A percentile compares a stretch with the other conserved stretches of the same genome.
Evolutionary conservation across 2,888 invertebrate genomes (phyloP).

Genomic region (Alviniconcha strummeri): DNA sequence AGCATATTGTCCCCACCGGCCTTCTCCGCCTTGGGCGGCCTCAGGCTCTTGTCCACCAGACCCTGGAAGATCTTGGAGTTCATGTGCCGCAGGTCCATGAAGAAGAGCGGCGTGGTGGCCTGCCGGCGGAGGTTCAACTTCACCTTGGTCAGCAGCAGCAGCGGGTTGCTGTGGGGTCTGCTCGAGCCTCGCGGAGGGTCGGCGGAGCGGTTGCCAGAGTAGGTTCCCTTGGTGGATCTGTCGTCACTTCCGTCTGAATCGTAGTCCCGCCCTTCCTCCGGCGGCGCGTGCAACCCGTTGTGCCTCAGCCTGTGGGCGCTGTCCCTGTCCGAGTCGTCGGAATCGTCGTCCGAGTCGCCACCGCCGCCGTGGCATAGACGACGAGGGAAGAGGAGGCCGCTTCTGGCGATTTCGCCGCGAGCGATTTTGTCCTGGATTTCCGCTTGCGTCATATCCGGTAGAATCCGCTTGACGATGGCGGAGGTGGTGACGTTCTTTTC

Average conservation of each 20-base stretch:
- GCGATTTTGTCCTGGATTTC: conserved; percentile 62
- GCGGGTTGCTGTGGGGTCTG: not conserved
- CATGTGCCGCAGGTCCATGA: conserved; percentile 59
- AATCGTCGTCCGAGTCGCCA: conserved; percentile 29
- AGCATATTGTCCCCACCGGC: conserved; percentile 15
- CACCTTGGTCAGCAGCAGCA: conserved; percentile 34
- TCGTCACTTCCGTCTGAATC: conserved; percentile 4
- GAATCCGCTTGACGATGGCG: conserved; percentile 53
- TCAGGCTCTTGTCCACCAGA: conserved; percentile 46
- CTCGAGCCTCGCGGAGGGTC: not conserved
- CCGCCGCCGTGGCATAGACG: conserved; percentile 10
- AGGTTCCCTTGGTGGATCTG: not conserved
- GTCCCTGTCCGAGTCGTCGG: conserved; percentile 14
- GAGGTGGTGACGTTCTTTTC: conserved; percentile 60
- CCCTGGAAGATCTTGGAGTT: conserved; percentile 60
- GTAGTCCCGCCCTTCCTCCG: not conserved
- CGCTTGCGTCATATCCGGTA: conserved; percentile 54
- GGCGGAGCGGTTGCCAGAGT: not conserved
- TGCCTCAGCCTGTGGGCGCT: not conserved
- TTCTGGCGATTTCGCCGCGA: conserved; percentile 55
- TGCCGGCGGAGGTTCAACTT: conserved; percentile 32
- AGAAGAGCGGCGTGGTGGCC: conserved; percentile 50
- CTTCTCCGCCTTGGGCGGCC: conserved; percentile 25
- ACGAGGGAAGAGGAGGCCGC: conserved; percentile 39
- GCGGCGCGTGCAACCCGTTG: not conserved